phyloP scores from a whole-genome alignment of 1,140 invertebrate genomes.

The Sinonovacula constricta region DNA sequence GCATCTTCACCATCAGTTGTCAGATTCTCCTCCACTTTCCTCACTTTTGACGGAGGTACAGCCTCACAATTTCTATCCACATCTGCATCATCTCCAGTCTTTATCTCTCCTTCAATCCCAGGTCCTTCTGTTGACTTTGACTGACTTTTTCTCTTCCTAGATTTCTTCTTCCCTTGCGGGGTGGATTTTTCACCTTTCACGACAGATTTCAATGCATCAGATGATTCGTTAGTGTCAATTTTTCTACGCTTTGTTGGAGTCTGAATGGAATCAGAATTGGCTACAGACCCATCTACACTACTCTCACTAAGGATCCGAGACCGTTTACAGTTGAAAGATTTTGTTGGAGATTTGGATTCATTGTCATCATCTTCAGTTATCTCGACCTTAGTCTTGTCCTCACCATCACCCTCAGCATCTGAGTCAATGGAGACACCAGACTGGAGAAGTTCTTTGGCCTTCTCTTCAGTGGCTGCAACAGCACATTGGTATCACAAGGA shows the following conservation, averaged over 20 bases:
- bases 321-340: conserved; percentile 26
- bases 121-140: conserved; percentile 16
- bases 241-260: conserved; percentile 35
- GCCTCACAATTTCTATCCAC: not conserved
- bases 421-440: not conserved
- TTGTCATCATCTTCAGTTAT: not conserved
- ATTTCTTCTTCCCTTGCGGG: conserved; percentile 20
- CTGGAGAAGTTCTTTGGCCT: conserved; percentile 8
- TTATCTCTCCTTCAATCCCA: not conserved
- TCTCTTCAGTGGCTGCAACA: conserved; percentile 29
- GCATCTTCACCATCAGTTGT: conserved; percentile 7
- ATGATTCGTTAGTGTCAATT: conserved; percentile 22
- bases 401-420: not conserved
- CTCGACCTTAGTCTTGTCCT: not conserved
- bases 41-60: conserved; percentile 17
- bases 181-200: conserved; percentile 1
- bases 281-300: not conserved
- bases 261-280: not conserved
- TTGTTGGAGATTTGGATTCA: not conserved
- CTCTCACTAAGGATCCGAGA: conserved; percentile 24
- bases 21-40: conserved; percentile 17
- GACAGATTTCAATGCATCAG: not conserved
- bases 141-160: conserved; percentile 33
- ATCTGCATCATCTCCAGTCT: not conserved
- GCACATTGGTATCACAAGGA: too few relatives aligned